Percentiles rank a stretch among this genome's conserved stretches.
These are phyloP conservation scores for Trinectes maculatus DNA, from an alignment of 2,113 vertebrate species.

Conservation along the genomic window DNA sequence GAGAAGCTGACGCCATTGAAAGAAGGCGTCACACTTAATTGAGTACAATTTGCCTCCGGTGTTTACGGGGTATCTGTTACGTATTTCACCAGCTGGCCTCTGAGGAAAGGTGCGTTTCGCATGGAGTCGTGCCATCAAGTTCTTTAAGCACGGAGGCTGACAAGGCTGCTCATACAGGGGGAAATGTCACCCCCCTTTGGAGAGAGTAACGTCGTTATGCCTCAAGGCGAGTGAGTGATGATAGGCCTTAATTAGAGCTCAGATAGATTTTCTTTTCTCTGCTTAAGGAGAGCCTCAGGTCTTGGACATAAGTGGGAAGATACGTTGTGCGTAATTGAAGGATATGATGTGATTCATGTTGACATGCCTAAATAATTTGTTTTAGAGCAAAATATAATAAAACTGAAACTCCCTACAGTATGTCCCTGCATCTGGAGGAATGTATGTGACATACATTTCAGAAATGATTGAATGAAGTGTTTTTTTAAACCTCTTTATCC, in stretches of 20 bases:
- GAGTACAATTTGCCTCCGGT: conserved; percentile 25
- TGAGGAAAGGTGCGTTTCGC: conserved; percentile 15
- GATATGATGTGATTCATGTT: not conserved
- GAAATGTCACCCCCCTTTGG: conserved; percentile 14
- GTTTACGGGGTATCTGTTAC: conserved; percentile 6
- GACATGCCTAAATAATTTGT: not conserved
- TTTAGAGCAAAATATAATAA: not conserved
- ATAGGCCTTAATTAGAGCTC: not conserved
- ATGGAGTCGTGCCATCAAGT: not conserved
- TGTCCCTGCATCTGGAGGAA: not conserved
- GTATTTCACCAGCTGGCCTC: not conserved
- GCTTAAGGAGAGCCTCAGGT: not conserved
- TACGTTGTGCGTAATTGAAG: not conserved
- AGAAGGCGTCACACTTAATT: conserved; percentile 28
- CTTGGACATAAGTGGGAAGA: not conserved
- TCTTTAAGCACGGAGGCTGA: conserved; percentile 3
- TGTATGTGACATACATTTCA: too few species aligned
- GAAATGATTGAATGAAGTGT: too few species aligned
- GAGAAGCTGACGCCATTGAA: conserved; percentile 13
- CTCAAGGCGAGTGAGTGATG: not conserved
- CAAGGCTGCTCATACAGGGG: not conserved
- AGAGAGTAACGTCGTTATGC: not conserved
- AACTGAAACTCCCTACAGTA: not conserved
- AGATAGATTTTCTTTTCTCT: not conserved
- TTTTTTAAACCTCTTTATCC: too few species aligned